A percentile compares a stretch with the other conserved stretches of the same genome.
These are phyloP conservation scores for Esox lucius DNA, from an alignment of 2,797 vertebrate genomes.

Conservation along the genomic window DNA sequence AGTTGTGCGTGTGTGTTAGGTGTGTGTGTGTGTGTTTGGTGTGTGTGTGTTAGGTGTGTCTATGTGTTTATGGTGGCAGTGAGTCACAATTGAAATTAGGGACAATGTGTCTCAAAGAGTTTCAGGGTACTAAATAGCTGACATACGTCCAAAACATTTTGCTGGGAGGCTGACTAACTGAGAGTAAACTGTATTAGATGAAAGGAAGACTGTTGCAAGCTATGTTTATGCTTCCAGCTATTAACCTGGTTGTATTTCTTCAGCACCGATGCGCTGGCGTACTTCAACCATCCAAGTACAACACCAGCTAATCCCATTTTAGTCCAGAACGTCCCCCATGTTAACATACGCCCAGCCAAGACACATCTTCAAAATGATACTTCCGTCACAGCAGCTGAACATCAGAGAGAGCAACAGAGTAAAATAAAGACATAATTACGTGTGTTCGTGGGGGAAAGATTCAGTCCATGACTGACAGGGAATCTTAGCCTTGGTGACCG, in stretches of 20 bases:
- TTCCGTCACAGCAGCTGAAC: conserved; percentile 7
- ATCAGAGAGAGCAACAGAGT: neutral
- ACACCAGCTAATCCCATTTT: neutral
- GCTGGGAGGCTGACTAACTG: too few species aligned
- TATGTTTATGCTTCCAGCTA: too few species aligned
- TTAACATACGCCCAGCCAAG: neutral
- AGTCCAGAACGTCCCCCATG: neutral
- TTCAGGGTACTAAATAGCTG: too few species aligned
- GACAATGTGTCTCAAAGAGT: neutral
- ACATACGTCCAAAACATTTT: too few species aligned
- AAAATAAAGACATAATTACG: conserved; percentile 61
- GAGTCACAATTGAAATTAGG: neutral
- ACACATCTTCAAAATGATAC: conserved; percentile 7
- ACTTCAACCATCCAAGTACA: neutral
- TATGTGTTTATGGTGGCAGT: neutral
- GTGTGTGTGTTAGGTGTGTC: neutral
- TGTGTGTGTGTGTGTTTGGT: neutral
- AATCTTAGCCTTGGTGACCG: conserved; percentile 89
- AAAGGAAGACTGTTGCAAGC: too few species aligned
- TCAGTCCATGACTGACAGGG: conserved; percentile 94
- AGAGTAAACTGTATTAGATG: too few species aligned
- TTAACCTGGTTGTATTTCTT: too few species aligned
- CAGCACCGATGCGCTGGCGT: neutral
- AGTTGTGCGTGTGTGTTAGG: neutral
- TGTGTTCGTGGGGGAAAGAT: conserved; percentile 95